Conservation (phyloP, 2,888 invertebrate genomes). For the Carcina quercana region DNA sequence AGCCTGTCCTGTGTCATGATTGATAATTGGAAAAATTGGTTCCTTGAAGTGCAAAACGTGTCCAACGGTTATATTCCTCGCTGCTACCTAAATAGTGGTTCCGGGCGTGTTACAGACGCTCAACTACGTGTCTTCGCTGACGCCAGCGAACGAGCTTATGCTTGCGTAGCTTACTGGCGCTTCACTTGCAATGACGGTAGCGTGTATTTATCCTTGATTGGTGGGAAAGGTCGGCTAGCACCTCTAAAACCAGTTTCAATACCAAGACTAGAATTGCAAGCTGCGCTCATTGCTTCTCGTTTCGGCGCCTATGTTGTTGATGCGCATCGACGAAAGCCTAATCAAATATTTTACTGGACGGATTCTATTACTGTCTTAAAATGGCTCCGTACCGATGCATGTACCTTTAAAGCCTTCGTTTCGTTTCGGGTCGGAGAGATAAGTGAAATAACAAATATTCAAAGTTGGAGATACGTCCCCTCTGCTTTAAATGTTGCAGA, state of each 20-base stretch:
- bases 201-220: constrained; percentile 3
- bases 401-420: constrained; percentile 13
- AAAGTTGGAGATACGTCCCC: not conserved
- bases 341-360: constrained; percentile 9
- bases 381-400: constrained; percentile 13
- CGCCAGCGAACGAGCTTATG: constrained; percentile 8
- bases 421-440: constrained; percentile 18
- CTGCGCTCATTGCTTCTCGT: constrained; percentile 5
- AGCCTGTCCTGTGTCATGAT: not conserved
- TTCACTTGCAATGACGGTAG: not conserved
- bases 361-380: constrained; percentile 13
- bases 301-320: not conserved
- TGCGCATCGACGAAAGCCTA: constrained; percentile 2
- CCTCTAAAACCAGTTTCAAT: constrained; percentile 7
- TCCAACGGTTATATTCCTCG: not conserved
- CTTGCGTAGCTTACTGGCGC: constrained; percentile 8
- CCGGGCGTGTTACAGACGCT: not conserved
- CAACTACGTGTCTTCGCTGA: constrained; percentile 7
- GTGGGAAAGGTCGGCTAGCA: constrained; percentile 5
- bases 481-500: not conserved
- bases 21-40: not conserved
- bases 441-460: constrained; percentile 7
- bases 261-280: constrained; percentile 9
- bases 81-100: not conserved
- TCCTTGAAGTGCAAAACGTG: not conserved